Conservation (phyloP, 2,888 invertebrate genomes). For the Machimus rusticus region DNA sequence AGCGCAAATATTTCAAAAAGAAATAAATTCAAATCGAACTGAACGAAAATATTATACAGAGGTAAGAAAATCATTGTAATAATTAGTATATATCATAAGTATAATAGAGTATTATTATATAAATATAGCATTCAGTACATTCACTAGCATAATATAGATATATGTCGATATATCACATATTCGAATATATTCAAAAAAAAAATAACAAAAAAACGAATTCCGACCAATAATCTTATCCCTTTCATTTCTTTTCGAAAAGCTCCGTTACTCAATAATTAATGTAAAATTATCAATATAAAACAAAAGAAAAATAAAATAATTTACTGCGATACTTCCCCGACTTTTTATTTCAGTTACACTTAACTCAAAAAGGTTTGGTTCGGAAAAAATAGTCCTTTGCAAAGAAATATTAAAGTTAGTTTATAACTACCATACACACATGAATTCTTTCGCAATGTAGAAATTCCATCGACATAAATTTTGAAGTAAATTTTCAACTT, state of each 20-base stretch:
- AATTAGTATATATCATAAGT: conserved; percentile 15
- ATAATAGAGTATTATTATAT: conserved; percentile 53
- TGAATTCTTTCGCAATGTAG: not conserved
- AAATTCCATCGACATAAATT: not conserved
- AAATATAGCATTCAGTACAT: conserved; percentile 63
- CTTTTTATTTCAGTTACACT: not conserved
- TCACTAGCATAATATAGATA: conserved; percentile 62
- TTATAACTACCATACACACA: not conserved
- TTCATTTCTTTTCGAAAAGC: not conserved
- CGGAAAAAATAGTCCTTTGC: not conserved
- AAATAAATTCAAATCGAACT: not conserved
- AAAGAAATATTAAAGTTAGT: not conserved
- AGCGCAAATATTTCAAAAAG: not conserved
- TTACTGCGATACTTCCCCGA: conserved; percentile 8
- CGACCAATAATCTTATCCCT: not conserved
- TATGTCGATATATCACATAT: conserved; percentile 40
- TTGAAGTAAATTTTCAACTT: not conserved
- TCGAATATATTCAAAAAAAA: conserved; percentile 2
- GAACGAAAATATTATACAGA: conserved; percentile 12
- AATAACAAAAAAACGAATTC: not conserved
- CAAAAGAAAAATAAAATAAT: not conserved
- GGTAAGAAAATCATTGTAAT: conserved; percentile 20
- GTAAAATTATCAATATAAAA: not conserved
- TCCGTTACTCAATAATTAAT: conserved; percentile 18
- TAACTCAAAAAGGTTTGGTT: not conserved